Conservation (phyloP, 2,888 invertebrate genomes). For the Automeris io region DNA sequence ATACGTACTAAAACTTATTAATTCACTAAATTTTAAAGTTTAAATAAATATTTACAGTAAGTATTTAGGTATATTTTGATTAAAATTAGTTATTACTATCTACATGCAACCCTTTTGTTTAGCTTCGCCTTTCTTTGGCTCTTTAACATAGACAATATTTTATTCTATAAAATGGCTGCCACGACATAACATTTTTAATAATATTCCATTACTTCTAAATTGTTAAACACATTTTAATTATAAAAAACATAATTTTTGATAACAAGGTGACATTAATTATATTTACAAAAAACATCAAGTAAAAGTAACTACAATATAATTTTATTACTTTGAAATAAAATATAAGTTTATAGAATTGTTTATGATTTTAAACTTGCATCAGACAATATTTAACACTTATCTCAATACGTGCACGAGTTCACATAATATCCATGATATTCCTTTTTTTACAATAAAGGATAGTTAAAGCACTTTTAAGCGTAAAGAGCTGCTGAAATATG, state of each 20-base stretch:
- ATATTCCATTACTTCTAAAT: constrained; percentile 29
- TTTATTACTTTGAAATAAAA: too few species aligned
- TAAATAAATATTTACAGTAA: constrained; percentile 37
- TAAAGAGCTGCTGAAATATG: too few species aligned
- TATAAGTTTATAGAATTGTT: too few species aligned
- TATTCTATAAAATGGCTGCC: constrained; percentile 72
- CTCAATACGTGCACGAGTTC: too few species aligned
- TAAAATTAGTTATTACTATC: constrained; percentile 63
- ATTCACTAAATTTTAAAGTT: constrained; percentile 36
- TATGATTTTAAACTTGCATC: too few species aligned
- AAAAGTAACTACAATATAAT: too few species aligned
- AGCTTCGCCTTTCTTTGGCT: constrained; percentile 76
- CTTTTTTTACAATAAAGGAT: too few species aligned
- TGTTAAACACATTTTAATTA: constrained; percentile 23
- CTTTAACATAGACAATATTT: constrained; percentile 57
- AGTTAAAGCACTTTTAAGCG: too few species aligned
- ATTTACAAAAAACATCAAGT: too few species aligned
- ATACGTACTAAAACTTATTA: constrained; percentile 32
- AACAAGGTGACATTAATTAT: too few species aligned
- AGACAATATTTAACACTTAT: too few species aligned
- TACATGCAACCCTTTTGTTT: constrained; percentile 76
- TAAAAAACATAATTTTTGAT: not conserved
- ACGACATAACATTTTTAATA: constrained; percentile 45
- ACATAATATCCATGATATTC: too few species aligned
- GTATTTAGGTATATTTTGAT: constrained; percentile 45